Evolutionary conservation across 2,888 invertebrate species (phyloP), one percentile per base, ranked within the genome.

Genomic region (Actias luna): DNA sequence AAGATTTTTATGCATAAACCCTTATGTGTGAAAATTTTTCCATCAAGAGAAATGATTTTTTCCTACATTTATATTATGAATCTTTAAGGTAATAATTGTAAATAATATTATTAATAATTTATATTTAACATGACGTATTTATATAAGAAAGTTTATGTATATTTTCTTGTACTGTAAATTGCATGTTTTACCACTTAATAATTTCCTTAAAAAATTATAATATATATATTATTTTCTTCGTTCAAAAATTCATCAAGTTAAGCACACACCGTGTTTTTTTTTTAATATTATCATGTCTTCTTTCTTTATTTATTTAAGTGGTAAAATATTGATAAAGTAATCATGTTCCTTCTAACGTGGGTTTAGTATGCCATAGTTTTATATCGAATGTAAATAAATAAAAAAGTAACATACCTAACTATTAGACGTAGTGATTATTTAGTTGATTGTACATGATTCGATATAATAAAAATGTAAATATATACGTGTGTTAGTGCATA

Each of bases 91-190:
- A 46, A 46, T 25, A 12, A 55, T 16, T 55, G 55, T 55, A 55
- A 27, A 52, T 61, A 61, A 55, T 61, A 55, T 50, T 46, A 60
- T 42, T 58, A 70, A 64, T 73, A 83, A 83, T 85, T 84, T 87
- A 87, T 85, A 86, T 85, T 87, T 80, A 76, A 73, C 75, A 77
- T 63, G 75, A 76, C 72, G 77, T 85, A 85, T 76, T 79, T 85
- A 83, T 77, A 70, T 76, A 75, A 69, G 72, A 69, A 73, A 69
- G 70, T 65, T 65, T 55, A 29, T 80, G 77, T 81, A 80, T 61
- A 82, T 77, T 77, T 74, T 68, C 70, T 66, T 68, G 14, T 55
- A 29, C 29, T 55, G 55, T 55, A 55, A 68, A 61, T 25, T 57
- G 42, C 14, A 42, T 57, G 57, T 55, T 58, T 61, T 55, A 58